These are phyloP conservation scores for Octodonta nipae DNA, from an alignment of 2,888 invertebrate genomes.

Conservation along the genomic window DNA sequence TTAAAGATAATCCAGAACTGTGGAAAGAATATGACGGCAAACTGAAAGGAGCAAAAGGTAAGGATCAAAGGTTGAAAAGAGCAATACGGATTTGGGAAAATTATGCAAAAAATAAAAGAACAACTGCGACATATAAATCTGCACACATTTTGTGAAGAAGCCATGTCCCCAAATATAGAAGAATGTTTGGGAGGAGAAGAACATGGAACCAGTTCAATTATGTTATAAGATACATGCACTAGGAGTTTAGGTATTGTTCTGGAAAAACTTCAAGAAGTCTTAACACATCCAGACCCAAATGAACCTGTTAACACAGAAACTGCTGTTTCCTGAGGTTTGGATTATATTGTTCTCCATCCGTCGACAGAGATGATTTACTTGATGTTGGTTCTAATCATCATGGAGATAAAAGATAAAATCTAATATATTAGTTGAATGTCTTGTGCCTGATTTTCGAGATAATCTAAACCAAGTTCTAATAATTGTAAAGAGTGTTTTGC, in stretches of 20 bases:
- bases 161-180: constrained; percentile 93
- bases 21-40: constrained; percentile 68
- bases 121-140: constrained; percentile 75
- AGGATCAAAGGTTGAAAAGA: constrained; percentile 69
- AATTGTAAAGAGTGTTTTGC: constrained; percentile 71
- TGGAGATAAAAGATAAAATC: constrained; percentile 52
- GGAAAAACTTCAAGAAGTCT: constrained; percentile 89
- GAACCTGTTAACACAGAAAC: constrained; percentile 88
- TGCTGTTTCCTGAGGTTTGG: constrained; percentile 87
- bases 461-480: constrained; percentile 56
- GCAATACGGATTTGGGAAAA: constrained; percentile 80
- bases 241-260: constrained; percentile 94
- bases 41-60: constrained; percentile 65
- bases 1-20: constrained; percentile 33
- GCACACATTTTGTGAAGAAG: constrained; percentile 95
- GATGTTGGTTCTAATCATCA: constrained; percentile 93
- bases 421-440: constrained; percentile 86
- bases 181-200: constrained; percentile 97
- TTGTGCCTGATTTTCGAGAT: constrained; percentile 93
- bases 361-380: constrained; percentile 88
- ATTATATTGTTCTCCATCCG: constrained; percentile 97
- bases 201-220: constrained; percentile 83
- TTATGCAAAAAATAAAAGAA: constrained; percentile 70
- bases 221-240: constrained; percentile 99
- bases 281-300: constrained; percentile 68